phyloP scores from a whole-genome alignment of 2,113 vertebrate genomes.

The Parus major region DNA sequence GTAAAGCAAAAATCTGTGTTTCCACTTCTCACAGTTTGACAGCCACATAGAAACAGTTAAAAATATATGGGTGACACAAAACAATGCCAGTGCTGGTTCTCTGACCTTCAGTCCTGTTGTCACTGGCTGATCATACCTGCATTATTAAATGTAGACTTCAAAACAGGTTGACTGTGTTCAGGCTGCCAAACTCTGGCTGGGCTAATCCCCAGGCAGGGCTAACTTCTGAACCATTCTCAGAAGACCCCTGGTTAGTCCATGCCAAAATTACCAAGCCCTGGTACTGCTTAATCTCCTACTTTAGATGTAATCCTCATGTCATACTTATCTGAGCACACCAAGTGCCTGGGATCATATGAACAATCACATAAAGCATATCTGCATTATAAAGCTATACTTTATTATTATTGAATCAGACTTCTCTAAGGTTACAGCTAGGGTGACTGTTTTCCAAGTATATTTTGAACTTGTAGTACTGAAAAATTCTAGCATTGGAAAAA shows the following conservation, averaged over 20 bases:
- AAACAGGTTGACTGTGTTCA: background rate
- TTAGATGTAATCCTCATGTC: background rate
- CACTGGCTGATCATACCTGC: background rate
- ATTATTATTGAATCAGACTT: background rate
- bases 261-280: background rate
- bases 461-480: background rate
- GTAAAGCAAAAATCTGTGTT: background rate
- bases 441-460: background rate
- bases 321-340: background rate
- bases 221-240: background rate
- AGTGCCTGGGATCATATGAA: background rate
- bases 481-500: background rate
- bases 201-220: background rate
- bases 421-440: background rate
- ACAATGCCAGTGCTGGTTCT: background rate
- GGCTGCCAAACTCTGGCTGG: background rate
- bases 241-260: background rate
- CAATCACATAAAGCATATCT: background rate
- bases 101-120: background rate
- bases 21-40: background rate
- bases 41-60: background rate
- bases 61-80: background rate
- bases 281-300: background rate
- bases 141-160: background rate
- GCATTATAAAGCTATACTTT: background rate